Evolutionary conservation across 1,140 invertebrate species (phyloP).

Genomic region (Trachymyrmex septentrionalis): DNA sequence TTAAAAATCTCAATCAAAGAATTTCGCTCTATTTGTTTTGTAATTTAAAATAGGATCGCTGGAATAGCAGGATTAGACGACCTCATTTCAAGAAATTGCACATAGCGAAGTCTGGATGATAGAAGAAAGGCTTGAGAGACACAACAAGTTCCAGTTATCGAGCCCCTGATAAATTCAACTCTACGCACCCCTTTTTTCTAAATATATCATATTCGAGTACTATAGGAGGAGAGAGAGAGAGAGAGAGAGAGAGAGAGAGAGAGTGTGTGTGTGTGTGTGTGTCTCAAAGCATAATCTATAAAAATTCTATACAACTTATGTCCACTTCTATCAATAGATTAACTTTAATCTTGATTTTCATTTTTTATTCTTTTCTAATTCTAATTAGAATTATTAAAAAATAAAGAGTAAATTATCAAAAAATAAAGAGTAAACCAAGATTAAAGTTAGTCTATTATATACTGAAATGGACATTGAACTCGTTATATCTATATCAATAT

Average conservation of each 20-base stretch:
- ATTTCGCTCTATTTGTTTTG: not conserved
- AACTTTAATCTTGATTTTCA: too few species aligned
- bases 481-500: not conserved
- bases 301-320: not conserved
- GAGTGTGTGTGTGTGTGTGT: not conserved
- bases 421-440: too few species aligned
- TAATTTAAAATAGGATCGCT: conserved; percentile 12
- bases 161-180: conserved; percentile 48
- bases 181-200: conserved; percentile 8
- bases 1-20: not conserved
- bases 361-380: too few species aligned
- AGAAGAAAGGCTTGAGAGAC: conserved; percentile 58
- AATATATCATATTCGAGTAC: conserved; percentile 25
- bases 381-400: too few species aligned
- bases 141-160: conserved; percentile 71
- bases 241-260: not conserved
- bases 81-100: conserved; percentile 64
- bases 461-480: not conserved
- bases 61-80: conserved; percentile 46
- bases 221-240: not conserved
- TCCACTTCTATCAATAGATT: too few species aligned
- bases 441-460: too few species aligned
- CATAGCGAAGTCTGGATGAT: conserved; percentile 24
- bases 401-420: too few species aligned
- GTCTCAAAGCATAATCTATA: not conserved